Evolutionary conservation across 2,797 vertebrate genomes (phyloP).

Genomic region (Sphenodon punctatus): DNA sequence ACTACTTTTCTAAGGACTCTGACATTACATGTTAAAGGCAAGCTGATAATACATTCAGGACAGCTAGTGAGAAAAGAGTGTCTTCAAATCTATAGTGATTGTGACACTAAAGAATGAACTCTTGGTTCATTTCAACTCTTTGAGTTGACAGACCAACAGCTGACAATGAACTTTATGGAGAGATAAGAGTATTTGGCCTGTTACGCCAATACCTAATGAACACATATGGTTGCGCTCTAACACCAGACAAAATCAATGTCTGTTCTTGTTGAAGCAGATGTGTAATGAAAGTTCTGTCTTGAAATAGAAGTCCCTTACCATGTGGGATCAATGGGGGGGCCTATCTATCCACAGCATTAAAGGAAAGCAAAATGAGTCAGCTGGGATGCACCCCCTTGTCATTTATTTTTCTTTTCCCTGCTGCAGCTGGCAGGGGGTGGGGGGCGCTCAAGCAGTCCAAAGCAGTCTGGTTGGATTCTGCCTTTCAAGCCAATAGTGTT

Average conservation of each 20-base stretch:
- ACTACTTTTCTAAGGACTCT: no score
- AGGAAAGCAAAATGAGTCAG: not conserved
- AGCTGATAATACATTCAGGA: no score
- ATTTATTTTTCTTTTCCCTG: not conserved
- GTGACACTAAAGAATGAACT: not conserved
- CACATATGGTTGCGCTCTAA: not conserved
- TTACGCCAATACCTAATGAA: not conserved
- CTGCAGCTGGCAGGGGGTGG: not conserved
- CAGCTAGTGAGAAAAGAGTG: not conserved
- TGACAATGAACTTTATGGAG: not conserved
- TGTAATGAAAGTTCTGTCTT: not conserved
- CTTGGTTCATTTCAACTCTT: not conserved
- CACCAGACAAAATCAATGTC: not conserved
- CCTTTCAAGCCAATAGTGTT: not conserved
- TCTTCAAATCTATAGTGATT: not conserved
- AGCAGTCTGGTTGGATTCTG: not conserved
- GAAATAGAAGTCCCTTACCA: not conserved
- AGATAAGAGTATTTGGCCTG: not conserved
- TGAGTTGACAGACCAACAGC: not conserved
- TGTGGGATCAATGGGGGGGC: not conserved
- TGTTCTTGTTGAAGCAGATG: rapidly evolving
- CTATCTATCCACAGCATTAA: not conserved
- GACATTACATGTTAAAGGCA: not conserved
- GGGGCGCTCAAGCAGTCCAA: not conserved
- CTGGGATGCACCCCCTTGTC: not conserved